These are phyloP conservation scores for Camelus dromedarius DNA, from an alignment of 2,113 vertebrate genomes.

Conservation along the genomic window DNA sequence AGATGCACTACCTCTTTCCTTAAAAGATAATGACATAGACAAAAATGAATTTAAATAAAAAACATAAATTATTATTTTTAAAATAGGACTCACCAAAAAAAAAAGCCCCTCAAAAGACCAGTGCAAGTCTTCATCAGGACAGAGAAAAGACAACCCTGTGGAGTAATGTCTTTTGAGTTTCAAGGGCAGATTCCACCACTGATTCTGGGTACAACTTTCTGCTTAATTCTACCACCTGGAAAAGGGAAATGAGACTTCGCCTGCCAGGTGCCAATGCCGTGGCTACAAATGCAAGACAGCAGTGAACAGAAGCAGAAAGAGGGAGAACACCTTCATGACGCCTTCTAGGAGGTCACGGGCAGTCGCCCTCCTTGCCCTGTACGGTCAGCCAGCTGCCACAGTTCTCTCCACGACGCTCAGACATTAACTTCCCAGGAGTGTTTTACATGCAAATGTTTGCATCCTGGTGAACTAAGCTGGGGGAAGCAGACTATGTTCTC, in stretches of 20 bases:
- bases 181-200: background rate
- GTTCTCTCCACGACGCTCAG: too few species aligned
- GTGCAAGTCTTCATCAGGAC: background rate
- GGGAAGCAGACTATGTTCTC: background rate
- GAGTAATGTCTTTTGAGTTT: background rate
- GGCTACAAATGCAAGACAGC: too few species aligned
- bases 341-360: accelerated
- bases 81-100: too few species aligned
- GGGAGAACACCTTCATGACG: accelerated
- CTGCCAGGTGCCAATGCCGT: accelerated
- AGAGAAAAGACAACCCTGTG: background rate
- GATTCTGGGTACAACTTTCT: background rate
- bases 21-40: background rate
- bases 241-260: accelerated
- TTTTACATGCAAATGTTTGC: background rate
- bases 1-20: background rate
- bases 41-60: background rate
- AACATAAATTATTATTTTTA: background rate
- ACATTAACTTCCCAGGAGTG: background rate
- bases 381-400: accelerated
- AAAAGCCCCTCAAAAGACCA: background rate
- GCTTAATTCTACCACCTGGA: background rate
- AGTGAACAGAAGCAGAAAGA: accelerated
- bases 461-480: accelerated
- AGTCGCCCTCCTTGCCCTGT: background rate